Percentiles rank a stretch among this genome's conserved stretches.
Evolutionary conservation across 2,113 vertebrate species (phyloP).

Genomic region (Tor tambroides): DNA sequence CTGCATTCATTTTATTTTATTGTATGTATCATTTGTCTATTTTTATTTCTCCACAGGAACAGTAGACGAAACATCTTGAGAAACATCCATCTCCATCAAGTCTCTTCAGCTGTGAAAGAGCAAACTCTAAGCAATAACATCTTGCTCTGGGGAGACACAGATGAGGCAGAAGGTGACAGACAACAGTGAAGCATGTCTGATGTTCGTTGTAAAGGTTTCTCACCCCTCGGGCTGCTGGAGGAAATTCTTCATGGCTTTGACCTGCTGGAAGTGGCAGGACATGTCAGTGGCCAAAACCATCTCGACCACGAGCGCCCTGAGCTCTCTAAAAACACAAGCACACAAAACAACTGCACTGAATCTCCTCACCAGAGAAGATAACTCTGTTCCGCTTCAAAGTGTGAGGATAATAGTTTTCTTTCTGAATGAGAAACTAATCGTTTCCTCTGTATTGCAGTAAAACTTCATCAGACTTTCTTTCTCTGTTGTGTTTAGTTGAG

Average conservation of each 20-base stretch:
- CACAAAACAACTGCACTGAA: background rate
- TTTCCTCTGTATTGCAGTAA: background rate
- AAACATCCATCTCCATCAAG: background rate
- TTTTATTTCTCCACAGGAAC: slow-evolving; percentile 2
- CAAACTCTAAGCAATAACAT: background rate
- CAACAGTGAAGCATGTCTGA: background rate
- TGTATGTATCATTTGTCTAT: background rate
- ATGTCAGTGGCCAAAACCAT: slow-evolving; percentile 98
- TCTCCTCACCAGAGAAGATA: background rate
- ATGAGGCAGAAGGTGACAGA: background rate
- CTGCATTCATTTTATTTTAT: background rate
- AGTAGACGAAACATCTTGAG: background rate
- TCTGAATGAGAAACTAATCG: background rate
- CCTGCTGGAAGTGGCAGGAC: slow-evolving; percentile 99
- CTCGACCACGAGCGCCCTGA: slow-evolving; percentile 93
- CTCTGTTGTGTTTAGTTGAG: background rate
- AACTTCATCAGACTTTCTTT: background rate
- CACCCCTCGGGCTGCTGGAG: slow-evolving; percentile 96
- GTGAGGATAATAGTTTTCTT: background rate
- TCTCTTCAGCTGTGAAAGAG: background rate
- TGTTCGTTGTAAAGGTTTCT: slow-evolving; percentile 62
- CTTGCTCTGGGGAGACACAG: background rate
- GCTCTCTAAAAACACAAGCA: slow-evolving; percentile 80
- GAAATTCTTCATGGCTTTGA: slow-evolving; percentile 97
- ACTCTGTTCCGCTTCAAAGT: background rate